Evolutionary conservation across 1,140 invertebrate genomes (phyloP), one percentile per base, ranked within the genome.

Genomic region (Melitaea cinxia): DNA sequence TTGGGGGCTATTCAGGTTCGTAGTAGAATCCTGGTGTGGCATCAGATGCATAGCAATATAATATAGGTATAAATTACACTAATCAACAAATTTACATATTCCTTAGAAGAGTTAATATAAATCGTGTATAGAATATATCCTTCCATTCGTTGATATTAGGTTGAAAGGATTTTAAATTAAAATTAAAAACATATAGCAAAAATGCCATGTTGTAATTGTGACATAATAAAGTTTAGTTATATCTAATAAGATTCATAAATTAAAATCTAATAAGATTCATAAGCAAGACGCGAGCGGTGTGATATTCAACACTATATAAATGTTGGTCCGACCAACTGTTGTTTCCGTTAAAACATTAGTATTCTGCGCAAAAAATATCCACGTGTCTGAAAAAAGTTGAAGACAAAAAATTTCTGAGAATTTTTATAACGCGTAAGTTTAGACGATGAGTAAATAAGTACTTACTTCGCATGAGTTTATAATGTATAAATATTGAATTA

Each of bases 261-360:
- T n/a, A 12, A 14, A 1, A n/a, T 37, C 14, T n/a, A 26, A 26
- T 26, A 14, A 14, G 14, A 37, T 37, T 37, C 35, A n/a, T n/a
- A 37, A n/a, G 39, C 24, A 35, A 53, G 52, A 65, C 42, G 14
- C 35, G 59, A 66, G 30, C 50, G 37, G 59, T 54, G 37, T 47
- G 53, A 56, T 53, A 68, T 57, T 68, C 14, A 28, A 45, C 53
- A 62, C 58, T 42, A 21, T 21, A 17, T 53, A 62, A 75, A 77
- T 72, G 73, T 74, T 73, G 73, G 71, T 75, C 68, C 54, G 49
- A 61, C 57, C 70, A 69, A 65, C 68, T 66, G 65, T 47, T 67
- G 61, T 68, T 70, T 70, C 63, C 71, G 59, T 65, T 61, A 54
- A 73, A 65, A 65, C 59, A 55, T 55, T 57, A 24, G 37, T 65